Conservation (phyloP, 2,888 invertebrate genomes). For the Eucera pruinosa region DNA sequence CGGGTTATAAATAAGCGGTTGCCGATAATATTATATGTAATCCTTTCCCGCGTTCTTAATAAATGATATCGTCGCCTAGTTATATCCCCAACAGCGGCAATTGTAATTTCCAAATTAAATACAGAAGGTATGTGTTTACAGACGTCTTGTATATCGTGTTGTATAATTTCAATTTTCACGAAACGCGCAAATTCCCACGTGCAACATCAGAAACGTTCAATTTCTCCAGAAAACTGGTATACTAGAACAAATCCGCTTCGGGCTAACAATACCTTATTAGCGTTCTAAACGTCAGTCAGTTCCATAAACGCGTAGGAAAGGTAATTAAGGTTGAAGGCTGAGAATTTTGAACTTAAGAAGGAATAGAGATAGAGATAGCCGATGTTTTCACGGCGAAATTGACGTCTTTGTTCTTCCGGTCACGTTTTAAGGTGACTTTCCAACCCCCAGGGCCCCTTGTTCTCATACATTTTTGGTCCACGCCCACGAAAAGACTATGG, state of each 20-base stretch:
- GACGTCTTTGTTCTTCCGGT: slow-evolving; percentile 67
- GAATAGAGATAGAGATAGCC: neutral
- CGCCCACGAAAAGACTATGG: slow-evolving; percentile 72
- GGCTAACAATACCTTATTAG: slow-evolving; percentile 44
- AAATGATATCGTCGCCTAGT: slow-evolving; percentile 11
- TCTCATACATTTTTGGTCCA: slow-evolving; percentile 67
- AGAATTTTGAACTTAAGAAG: slow-evolving; percentile 23
- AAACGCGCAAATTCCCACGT: slow-evolving; percentile 27
- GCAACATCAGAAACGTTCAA: no score
- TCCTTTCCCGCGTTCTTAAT: slow-evolving; percentile 5
- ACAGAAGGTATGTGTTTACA: no score
- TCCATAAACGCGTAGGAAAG: slow-evolving; percentile 5
- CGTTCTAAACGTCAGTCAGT: slow-evolving; percentile 27
- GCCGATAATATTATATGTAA: neutral
- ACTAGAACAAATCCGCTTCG: slow-evolving; percentile 22
- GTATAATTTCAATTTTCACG: slow-evolving; percentile 23
- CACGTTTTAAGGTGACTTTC: slow-evolving; percentile 70
- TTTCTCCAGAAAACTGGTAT: slow-evolving; percentile 26
- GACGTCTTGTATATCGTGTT: neutral
- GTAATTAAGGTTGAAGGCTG: slow-evolving; percentile 33
- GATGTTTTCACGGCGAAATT: slow-evolving; percentile 27
- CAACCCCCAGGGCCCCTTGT: slow-evolving; percentile 54
- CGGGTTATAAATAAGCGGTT: neutral
- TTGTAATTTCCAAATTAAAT: slow-evolving; percentile 12
- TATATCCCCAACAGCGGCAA: neutral